These are phyloP conservation scores for Eurosta solidaginis DNA, from an alignment of 1,140 invertebrate species.

Conservation along the genomic window DNA sequence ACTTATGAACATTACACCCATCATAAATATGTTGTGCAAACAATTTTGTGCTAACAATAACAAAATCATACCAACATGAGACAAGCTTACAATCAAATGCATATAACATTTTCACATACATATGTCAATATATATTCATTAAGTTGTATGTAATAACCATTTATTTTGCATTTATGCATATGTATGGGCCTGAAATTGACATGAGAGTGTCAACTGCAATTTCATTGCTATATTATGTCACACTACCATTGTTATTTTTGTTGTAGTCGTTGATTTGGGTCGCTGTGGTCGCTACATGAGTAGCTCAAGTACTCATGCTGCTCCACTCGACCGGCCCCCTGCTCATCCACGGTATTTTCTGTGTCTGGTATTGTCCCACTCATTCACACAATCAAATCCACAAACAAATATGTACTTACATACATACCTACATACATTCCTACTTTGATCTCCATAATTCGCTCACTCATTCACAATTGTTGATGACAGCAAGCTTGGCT, in stretches of 20 bases:
- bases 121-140: neutral
- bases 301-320: neutral
- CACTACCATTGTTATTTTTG: too few relatives aligned
- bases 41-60: slow-evolving; percentile 1
- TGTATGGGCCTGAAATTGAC: slow-evolving; percentile 24
- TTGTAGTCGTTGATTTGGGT: neutral
- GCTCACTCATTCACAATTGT: slow-evolving; percentile 11
- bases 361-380: too few relatives aligned
- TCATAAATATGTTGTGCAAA: slow-evolving; percentile 19
- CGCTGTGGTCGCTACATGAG: neutral
- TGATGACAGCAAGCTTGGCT: neutral
- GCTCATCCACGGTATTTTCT: too few relatives aligned
- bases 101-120: neutral
- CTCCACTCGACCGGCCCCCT: neutral
- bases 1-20: neutral
- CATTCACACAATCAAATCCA: too few relatives aligned
- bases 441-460: neutral
- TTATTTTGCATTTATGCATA: slow-evolving; percentile 15
- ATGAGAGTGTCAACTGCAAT: slow-evolving; percentile 22
- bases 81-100: neutral
- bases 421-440: too few relatives aligned
- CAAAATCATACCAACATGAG: neutral
- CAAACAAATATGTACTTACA: too few relatives aligned
- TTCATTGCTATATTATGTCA: too few relatives aligned
- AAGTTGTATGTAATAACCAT: neutral